Base-by-base conservation (phyloP, 2,797 vertebrate species). In the Hoplostethus atlanticus region DNA sequence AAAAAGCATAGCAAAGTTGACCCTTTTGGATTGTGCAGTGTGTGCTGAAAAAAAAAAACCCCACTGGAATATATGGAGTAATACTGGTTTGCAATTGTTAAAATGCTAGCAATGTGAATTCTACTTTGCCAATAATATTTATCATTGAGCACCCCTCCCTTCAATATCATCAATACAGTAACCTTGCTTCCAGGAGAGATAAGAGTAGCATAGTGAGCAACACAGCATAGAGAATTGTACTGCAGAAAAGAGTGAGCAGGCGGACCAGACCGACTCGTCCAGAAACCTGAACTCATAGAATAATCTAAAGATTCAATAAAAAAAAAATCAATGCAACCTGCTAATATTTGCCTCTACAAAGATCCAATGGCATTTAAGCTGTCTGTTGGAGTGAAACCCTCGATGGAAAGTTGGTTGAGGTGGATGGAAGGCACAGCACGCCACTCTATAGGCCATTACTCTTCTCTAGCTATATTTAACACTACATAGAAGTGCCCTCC, bases 241-340 rank as follows among this genome's bases (percentile, higher is more conserved):
- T 67, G 76, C 79, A 87, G 87, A 88, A 68, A 81, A 84, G 73
- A 83, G 73, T 28, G 87, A 89, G 87, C 78, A 87, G 86, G 90
- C 88, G 67, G 87, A 88, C 79, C 84, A 91, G 86, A 87, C 88
- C 83, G 86, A 88, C 84, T 90, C 90, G 90, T 87, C 87, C 90
- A 78, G 34, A 68, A 38, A 70, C 74, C 77, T 54, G 69, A 76
- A 83, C 87, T 85, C 86, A 79, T 84, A 81, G 80, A 77, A 83
- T 76, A 89, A 91, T 79, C 57, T 87, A 71, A 80, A 88, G 69
- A 74, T 71, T 81, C 62, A 71, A 81, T 88, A 89, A 86, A 89
- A 89, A 89, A 89, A 21, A 21, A 21, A 21, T 92, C 86, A 89
- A 89, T 91, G 86, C 84, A 81, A 83, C 87, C 87, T 77, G 82